Evolutionary conservation across 2,888 invertebrate species (phyloP), one percentile per base, ranked within the genome.

Genomic region (Andrena praecox): DNA sequence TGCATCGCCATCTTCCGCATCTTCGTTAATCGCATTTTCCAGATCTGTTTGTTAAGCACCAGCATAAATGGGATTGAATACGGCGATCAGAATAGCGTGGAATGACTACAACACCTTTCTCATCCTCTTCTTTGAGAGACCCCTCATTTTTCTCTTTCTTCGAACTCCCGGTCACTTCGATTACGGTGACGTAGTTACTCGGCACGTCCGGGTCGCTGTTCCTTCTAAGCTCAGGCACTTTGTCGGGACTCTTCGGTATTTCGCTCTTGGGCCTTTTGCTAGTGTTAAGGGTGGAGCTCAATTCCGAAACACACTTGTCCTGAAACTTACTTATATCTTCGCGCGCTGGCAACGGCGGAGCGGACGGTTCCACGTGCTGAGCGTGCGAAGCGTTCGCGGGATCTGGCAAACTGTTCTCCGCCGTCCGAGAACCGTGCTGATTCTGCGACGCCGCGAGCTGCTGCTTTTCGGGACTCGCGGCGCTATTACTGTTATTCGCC

Each of bases 141-240:
- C 91, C 92, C 35, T 92, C 92, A 64, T 89, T 87, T 85, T 93
- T 93, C 52, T 93, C 93, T 78, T 93, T 93, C 85, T 93, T 93
- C 62, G 93, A 90, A 87, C 93, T 93, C 93, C 97, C 98, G 94
- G 97, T 98, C 54, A 98, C 97, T 96, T 97, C 97, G 90, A 98
- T 98, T 87, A 98, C 98, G 82, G 98, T 98, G 87, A 98, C 96
- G 94, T 98, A 98, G 94, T 97, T 95, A 90, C 95, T 95, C 69
- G 93, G 93, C 77, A 93, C 93, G 85, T 94, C 94, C 42, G 95
- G 95, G 91, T 95, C 94, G 79, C 94, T 93, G 91, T 94, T 93
- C 87, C 94, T 92, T 80, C 94, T 90, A 78, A 91, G 89, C 87
- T 93, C 91, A 88, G 90, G 89, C 89, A 93, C 89, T 89, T 93